Conservation (phyloP, 2,113 vertebrate species). For the Myotis brandtii region DNA sequence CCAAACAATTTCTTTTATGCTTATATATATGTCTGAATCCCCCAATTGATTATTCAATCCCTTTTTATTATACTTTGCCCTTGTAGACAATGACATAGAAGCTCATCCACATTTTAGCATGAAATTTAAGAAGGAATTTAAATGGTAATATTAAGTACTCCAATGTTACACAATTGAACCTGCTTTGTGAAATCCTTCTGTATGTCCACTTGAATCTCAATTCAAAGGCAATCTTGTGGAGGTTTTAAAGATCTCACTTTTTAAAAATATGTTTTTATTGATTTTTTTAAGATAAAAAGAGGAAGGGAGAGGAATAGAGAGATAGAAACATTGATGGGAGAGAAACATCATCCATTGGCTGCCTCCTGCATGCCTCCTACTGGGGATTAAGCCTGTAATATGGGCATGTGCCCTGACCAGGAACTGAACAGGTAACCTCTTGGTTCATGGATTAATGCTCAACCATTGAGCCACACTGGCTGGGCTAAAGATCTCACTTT, state of each 20-base stretch:
- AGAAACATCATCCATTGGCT: no score
- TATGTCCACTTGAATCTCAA: slow-evolving; percentile 19
- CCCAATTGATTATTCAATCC: neutral
- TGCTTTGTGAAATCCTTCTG: slow-evolving; percentile 38
- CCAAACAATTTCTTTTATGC: neutral
- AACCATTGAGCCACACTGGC: no score
- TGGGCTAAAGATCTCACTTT: neutral
- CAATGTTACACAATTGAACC: neutral
- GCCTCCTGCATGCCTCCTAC: no score
- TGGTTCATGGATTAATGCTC: no score
- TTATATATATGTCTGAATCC: slow-evolving; percentile 25
- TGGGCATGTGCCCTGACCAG: no score
- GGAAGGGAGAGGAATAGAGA: no score
- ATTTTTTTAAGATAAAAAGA: no score
- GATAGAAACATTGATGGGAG: no score
- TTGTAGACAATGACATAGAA: neutral
- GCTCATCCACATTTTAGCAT: slow-evolving; percentile 21
- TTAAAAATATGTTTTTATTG: no score
- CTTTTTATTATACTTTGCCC: neutral
- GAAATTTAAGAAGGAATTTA: slow-evolving; percentile 45
- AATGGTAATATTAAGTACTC: neutral
- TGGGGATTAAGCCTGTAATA: no score
- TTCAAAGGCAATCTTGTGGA: slow-evolving; percentile 38
- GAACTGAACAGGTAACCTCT: no score
- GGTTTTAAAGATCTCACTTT: slow-evolving; percentile 25